Conservation (phyloP, 1,140 invertebrate genomes). For the Orchesella cincta region DNA sequence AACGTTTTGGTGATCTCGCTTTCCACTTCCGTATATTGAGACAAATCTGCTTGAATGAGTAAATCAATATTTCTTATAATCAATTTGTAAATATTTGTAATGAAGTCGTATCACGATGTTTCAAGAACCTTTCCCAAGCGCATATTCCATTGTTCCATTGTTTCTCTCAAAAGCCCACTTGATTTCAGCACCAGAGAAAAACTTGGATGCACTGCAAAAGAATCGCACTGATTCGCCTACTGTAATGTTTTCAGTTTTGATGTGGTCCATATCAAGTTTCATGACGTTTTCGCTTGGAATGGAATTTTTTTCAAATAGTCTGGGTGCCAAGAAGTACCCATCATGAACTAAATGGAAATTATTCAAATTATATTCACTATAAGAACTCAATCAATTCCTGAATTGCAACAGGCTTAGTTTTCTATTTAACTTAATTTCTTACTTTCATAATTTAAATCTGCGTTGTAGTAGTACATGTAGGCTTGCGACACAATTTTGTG, state of each 20-base stretch:
- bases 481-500: slow-evolving; percentile 41
- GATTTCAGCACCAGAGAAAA: slow-evolving; percentile 27
- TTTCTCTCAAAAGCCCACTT: slow-evolving; percentile 34
- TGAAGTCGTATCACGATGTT: background rate
- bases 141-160: slow-evolving; percentile 23
- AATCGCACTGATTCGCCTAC: slow-evolving; percentile 21
- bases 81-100: background rate
- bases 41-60: slow-evolving; percentile 33
- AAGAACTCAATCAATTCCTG: too few relatives aligned
- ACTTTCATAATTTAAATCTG: slow-evolving; percentile 29
- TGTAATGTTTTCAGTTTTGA: slow-evolving; percentile 21
- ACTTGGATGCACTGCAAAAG: slow-evolving; percentile 31
- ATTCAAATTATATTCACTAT: background rate
- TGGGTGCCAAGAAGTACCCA: slow-evolving; percentile 30
- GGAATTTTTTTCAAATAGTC: slow-evolving; percentile 37
- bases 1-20: slow-evolving; percentile 23
- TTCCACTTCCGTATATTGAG: background rate
- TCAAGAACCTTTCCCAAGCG: slow-evolving; percentile 6
- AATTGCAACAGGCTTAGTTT: background rate
- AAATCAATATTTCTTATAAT: too few relatives aligned
- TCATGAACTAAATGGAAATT: slow-evolving; percentile 30
- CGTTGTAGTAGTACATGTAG: slow-evolving; percentile 36
- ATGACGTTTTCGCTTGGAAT: slow-evolving; percentile 39
- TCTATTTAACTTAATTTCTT: too few relatives aligned
- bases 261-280: slow-evolving; percentile 1